Percentiles rank a stretch among this genome's conserved stretches.
Conservation (phyloP, 2,113 vertebrate species). For the Anhinga rufa region DNA sequence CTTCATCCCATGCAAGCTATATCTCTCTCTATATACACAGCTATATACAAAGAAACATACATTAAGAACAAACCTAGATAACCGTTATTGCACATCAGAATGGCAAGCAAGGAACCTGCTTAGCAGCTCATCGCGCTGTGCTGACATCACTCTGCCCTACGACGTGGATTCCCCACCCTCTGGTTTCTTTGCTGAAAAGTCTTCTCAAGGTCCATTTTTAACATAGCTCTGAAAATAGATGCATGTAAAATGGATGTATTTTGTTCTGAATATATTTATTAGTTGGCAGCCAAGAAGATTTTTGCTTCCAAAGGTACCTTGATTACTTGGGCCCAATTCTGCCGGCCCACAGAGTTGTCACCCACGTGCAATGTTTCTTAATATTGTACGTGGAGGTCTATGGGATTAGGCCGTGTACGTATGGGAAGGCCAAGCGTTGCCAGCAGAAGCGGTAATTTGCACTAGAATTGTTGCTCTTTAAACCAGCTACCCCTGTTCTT, state of each 20-base stretch:
- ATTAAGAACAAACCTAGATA: neutral
- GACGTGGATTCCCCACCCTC: neutral
- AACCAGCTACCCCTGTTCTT: neutral
- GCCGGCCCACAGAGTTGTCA: neutral
- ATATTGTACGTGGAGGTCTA: neutral
- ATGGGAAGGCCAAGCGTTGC: neutral
- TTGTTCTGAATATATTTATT: neutral
- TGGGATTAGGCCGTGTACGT: neutral
- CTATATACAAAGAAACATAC: neutral
- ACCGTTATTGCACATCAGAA: neutral
- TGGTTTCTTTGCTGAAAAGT: neutral
- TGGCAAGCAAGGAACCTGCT: slow-evolving; percentile 18
- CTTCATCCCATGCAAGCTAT: slow-evolving; percentile 5
- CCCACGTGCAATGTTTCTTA: neutral
- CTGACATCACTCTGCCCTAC: slow-evolving; percentile 14
- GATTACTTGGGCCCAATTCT: neutral
- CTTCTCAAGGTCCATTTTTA: slow-evolving; percentile 11
- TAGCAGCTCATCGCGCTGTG: neutral
- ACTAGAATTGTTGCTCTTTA: slow-evolving; percentile 65
- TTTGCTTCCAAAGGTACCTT: slow-evolving; percentile 24
- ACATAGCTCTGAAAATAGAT: slow-evolving; percentile 35
- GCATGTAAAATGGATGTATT: slow-evolving; percentile 35
- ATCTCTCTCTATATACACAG: neutral
- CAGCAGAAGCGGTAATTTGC: slow-evolving; percentile 66
- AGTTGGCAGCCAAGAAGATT: neutral